phyloP scores from a whole-genome alignment of 2,888 invertebrate species.

The Ennomos quercinarius region DNA sequence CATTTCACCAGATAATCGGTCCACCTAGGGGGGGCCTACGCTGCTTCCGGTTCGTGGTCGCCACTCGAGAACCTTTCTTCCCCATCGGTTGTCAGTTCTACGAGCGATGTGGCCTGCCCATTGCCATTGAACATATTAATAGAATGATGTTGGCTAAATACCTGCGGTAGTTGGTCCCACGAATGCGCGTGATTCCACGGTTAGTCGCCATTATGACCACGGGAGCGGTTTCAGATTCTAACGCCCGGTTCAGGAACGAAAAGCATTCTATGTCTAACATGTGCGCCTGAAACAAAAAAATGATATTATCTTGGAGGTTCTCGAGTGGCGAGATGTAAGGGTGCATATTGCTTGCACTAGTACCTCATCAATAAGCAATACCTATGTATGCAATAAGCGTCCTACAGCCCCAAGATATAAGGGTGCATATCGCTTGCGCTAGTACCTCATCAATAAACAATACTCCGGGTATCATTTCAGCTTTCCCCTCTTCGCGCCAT shows the following conservation, averaged over 20 bases:
- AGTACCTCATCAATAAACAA: constrained; percentile 97
- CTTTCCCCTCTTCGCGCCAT: constrained; percentile 99
- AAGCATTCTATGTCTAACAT: constrained; percentile 99
- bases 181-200: constrained; percentile 96
- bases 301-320: background rate
- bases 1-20: no score
- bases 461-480: constrained; percentile 99
- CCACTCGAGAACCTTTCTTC: no score
- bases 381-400: no score
- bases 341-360: background rate
- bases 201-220: constrained; percentile 99
- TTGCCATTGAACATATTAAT: no score
- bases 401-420: no score
- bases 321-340: no score
- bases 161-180: constrained; percentile 94
- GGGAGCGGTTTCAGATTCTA: constrained; percentile 99
- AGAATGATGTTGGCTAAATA: background rate
- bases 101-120: no score
- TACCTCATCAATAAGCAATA: constrained; percentile 98
- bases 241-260: constrained; percentile 97
- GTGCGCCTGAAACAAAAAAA: constrained; percentile 87
- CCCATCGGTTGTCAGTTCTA: no score
- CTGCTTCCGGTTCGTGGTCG: no score
- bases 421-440: no score
- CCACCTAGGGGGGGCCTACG: no score